Percentiles rank a stretch among this genome's conserved stretches.
Conservation (phyloP, 2,888 invertebrate genomes). For the Archips crataeganus region DNA sequence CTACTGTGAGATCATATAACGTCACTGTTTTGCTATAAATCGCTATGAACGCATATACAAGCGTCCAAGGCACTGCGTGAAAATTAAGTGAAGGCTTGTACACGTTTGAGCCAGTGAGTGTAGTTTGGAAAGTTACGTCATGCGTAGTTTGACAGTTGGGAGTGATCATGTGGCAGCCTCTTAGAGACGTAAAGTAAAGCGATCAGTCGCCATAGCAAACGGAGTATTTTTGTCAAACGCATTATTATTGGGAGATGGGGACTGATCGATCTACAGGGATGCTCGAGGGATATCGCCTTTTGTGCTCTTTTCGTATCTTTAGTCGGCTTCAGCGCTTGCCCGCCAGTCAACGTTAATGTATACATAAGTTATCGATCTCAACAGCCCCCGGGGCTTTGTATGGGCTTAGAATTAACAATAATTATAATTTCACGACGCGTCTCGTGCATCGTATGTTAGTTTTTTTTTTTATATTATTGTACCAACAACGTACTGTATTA, state of each 20-base stretch:
- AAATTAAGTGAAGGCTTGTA: too few relatives aligned
- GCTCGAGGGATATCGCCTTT: constrained; percentile 54
- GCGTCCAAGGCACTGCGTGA: too few relatives aligned
- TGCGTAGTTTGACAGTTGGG: not conserved
- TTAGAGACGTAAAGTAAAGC: not conserved
- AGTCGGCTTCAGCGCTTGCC: constrained; percentile 74
- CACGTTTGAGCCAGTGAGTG: too few relatives aligned
- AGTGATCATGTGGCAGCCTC: not conserved
- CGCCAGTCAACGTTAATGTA: constrained; percentile 73
- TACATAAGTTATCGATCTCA: constrained; percentile 82
- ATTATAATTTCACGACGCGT: constrained; percentile 67
- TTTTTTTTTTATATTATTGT: constrained; percentile 64
- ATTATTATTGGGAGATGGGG: constrained; percentile 64
- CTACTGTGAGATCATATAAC: too few relatives aligned
- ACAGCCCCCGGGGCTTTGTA: constrained; percentile 69
- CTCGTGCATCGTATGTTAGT: constrained; percentile 76
- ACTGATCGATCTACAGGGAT: constrained; percentile 41
- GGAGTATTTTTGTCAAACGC: constrained; percentile 70
- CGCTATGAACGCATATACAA: too few relatives aligned
- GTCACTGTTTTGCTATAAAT: too few relatives aligned
- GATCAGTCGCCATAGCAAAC: constrained; percentile 49
- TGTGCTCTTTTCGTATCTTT: constrained; percentile 63
- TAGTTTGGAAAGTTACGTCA: not conserved
- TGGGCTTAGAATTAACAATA: constrained; percentile 76
- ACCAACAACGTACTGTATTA: constrained; percentile 71